phyloP scores from a whole-genome alignment of 2,888 invertebrate genomes.

The Drosophila percnosoma region DNA sequence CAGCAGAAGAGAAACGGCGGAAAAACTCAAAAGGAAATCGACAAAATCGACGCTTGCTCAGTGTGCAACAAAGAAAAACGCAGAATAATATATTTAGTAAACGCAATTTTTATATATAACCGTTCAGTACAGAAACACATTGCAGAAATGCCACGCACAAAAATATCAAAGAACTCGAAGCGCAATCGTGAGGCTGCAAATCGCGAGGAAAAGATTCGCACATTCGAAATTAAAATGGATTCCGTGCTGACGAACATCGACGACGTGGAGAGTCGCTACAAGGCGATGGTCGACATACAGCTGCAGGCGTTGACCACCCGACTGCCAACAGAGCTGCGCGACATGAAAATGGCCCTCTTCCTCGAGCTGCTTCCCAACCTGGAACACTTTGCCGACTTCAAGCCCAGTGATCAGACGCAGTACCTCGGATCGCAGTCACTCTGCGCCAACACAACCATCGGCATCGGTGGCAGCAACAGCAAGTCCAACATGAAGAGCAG shows the following conservation, averaged over 20 bases:
- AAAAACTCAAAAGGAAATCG: slow-evolving; percentile 56
- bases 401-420: slow-evolving; percentile 68
- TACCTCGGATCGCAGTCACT: slow-evolving; percentile 56
- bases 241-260: slow-evolving; percentile 70
- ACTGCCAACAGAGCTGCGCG: slow-evolving; percentile 65
- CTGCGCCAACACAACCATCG: slow-evolving; percentile 47
- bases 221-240: slow-evolving; percentile 79
- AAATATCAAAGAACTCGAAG: slow-evolving; percentile 82
- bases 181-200: slow-evolving; percentile 83
- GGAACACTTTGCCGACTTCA: slow-evolving; percentile 60
- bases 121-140: background rate
- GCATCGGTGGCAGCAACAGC: slow-evolving; percentile 6
- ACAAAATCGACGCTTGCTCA: slow-evolving; percentile 31
- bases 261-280: slow-evolving; percentile 50
- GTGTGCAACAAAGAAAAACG: slow-evolving; percentile 11
- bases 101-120: slow-evolving; percentile 2
- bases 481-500: slow-evolving; percentile 4
- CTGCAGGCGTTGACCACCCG: slow-evolving; percentile 57
- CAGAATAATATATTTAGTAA: slow-evolving; percentile 1
- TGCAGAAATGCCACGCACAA: slow-evolving; percentile 83
- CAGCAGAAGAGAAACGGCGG: slow-evolving; percentile 55
- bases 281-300: slow-evolving; percentile 52
- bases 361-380: slow-evolving; percentile 67
- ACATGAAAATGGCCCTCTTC: slow-evolving; percentile 79
- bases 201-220: slow-evolving; percentile 82